Conservation (phyloP, 2,797 vertebrate genomes). For the Argentina silus region DNA sequence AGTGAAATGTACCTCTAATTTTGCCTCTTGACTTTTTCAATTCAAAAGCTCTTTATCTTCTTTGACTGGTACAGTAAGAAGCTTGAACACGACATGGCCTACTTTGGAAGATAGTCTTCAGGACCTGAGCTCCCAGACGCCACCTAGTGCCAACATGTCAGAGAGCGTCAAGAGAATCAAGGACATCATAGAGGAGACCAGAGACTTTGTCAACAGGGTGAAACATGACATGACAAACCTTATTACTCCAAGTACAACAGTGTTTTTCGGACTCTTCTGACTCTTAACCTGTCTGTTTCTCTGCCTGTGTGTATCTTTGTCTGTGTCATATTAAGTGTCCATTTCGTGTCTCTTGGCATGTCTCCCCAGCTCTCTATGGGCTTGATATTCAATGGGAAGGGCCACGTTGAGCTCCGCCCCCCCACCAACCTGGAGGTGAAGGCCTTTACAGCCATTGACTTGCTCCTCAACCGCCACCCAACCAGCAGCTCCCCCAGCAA, state of each 20-base stretch:
- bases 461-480: slow-evolving; percentile 81
- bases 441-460: slow-evolving; percentile 84
- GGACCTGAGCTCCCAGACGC: slow-evolving; percentile 70
- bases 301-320: neutral
- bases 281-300: neutral
- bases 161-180: slow-evolving; percentile 83
- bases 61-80: slow-evolving; percentile 50
- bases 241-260: neutral
- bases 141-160: slow-evolving; percentile 79
- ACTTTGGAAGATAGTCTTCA: slow-evolving; percentile 77
- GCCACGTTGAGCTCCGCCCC: slow-evolving; percentile 84
- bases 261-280: no score
- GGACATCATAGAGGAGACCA: slow-evolving; percentile 87
- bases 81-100: slow-evolving; percentile 63
- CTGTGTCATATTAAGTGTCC: neutral
- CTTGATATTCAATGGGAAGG: slow-evolving; percentile 85
- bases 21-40: neutral
- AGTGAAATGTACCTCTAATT: neutral
- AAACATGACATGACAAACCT: slow-evolving; percentile 22
- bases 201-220: slow-evolving; percentile 86
- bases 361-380: slow-evolving; percentile 79
- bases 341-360: neutral
- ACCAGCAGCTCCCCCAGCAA: neutral
- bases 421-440: slow-evolving; percentile 80
- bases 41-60: slow-evolving; percentile 11